These are phyloP conservation scores for Nemotelus nigrinus DNA, from an alignment of 2,888 invertebrate species.

Conservation along the genomic window DNA sequence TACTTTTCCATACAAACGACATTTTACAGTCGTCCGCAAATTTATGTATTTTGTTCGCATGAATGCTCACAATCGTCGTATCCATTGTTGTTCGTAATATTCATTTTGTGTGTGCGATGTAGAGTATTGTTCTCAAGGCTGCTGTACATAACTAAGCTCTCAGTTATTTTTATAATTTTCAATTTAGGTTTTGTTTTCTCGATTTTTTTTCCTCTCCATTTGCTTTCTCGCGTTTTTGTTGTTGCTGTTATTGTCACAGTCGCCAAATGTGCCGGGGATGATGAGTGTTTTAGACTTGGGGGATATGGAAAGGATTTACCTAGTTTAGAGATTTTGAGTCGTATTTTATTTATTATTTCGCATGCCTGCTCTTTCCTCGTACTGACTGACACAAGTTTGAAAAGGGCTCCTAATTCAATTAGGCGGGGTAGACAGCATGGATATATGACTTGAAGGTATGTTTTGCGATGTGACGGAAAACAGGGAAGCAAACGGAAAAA, in stretches of 20 bases:
- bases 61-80: neutral
- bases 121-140: slow-evolving; percentile 15
- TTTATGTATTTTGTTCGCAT: slow-evolving; percentile 17
- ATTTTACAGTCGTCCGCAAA: neutral
- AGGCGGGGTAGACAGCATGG: neutral
- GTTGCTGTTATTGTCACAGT: too few relatives aligned
- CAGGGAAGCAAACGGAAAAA: slow-evolving; percentile 9
- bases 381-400: slow-evolving; percentile 1
- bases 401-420: slow-evolving; percentile 43
- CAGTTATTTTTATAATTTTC: slow-evolving; percentile 19
- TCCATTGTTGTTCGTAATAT: neutral
- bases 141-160: neutral
- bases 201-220: neutral
- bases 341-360: neutral
- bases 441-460: slow-evolving; percentile 24
- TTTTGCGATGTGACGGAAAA: slow-evolving; percentile 5
- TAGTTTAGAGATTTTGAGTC: slow-evolving; percentile 28
- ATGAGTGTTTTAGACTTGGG: neutral
- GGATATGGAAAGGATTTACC: slow-evolving; percentile 39
- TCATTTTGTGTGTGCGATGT: slow-evolving; percentile 1
- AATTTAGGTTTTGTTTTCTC: neutral
- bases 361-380: too few relatives aligned
- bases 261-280: too few relatives aligned
- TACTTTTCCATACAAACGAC: too few relatives aligned
- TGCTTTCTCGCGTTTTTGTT: too few relatives aligned